Percentiles rank a stretch among this genome's conserved stretches.
These are phyloP conservation scores for Bubo blakistoni DNA, from an alignment of 2,113 vertebrate genomes.

Conservation along the genomic window DNA sequence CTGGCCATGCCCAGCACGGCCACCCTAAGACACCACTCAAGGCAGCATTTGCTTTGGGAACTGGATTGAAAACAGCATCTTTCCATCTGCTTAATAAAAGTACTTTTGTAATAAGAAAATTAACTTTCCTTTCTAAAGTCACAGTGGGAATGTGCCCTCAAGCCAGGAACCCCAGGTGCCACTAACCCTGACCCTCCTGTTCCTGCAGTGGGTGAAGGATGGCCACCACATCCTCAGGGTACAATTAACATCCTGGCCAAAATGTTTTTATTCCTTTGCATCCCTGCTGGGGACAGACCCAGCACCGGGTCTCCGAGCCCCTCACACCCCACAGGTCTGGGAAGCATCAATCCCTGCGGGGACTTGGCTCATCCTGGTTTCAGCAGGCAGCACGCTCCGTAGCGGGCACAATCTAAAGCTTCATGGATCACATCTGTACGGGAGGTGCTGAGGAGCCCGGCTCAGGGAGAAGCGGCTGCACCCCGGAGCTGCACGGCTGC, in stretches of 20 bases:
- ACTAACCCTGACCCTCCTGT: too few species aligned
- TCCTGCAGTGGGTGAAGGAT: not conserved
- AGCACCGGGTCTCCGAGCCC: not conserved
- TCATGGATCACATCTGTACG: not conserved
- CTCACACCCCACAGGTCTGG: not conserved
- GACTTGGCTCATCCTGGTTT: not conserved
- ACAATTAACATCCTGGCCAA: not conserved
- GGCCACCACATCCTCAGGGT: too few species aligned
- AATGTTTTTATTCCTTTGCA: not conserved
- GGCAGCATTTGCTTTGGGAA: not conserved
- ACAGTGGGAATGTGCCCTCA: not conserved
- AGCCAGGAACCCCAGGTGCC: not conserved
- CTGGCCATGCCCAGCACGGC: not conserved
- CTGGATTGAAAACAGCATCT: not conserved
- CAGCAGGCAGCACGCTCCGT: not conserved
- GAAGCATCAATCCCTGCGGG: not conserved
- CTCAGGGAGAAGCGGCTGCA: not conserved
- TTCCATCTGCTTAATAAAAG: not conserved
- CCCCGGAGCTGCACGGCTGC: not conserved
- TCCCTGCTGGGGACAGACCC: not conserved
- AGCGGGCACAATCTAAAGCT: not conserved
- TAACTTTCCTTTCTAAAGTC: not conserved
- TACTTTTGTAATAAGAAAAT: not conserved
- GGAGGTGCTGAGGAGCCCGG: not conserved
- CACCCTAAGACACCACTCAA: accelerated